Evolutionary conservation across 2,888 invertebrate genomes (phyloP).

Genomic region (Trissonchulus sp.): DNA sequence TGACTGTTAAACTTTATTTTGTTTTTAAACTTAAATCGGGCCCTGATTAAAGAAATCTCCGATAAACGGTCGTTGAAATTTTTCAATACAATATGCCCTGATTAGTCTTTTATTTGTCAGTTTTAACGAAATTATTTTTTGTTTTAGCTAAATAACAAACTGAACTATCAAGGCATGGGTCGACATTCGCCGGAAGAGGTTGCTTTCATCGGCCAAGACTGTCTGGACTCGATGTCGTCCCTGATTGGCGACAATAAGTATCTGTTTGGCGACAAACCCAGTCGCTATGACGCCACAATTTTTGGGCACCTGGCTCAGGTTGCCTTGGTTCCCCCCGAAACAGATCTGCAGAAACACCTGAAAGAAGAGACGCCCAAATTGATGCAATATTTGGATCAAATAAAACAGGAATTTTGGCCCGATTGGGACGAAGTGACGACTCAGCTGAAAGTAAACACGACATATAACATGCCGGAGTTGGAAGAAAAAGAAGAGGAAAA

Average conservation of each 20-base stretch:
- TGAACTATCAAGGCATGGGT: conserved; percentile 52
- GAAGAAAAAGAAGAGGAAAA: neutral
- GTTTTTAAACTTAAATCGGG: too few relatives aligned
- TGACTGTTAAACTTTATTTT: too few relatives aligned
- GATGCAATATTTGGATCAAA: neutral
- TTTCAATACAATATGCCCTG: too few relatives aligned
- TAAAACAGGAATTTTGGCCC: conserved; percentile 27
- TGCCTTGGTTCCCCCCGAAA: neutral
- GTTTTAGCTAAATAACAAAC: conserved; percentile 37
- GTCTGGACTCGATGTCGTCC: conserved; percentile 51
- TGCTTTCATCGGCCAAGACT: conserved; percentile 47
- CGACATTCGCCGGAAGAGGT: conserved; percentile 52
- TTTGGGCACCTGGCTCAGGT: conserved; percentile 12
- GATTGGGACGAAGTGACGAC: neutral
- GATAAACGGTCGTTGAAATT: too few relatives aligned
- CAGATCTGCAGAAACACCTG: neutral
- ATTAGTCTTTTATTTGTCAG: too few relatives aligned
- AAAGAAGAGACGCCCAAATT: conserved; percentile 35
- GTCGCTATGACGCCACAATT: neutral
- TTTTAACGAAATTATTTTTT: too few relatives aligned
- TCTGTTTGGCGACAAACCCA: conserved; percentile 37
- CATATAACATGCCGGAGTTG: neutral
- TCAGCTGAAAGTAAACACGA: neutral
- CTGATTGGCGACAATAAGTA: conserved; percentile 49
- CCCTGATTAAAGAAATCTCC: too few relatives aligned